Percentiles rank a stretch among this genome's conserved stretches.
Evolutionary conservation across 2,797 vertebrate genomes (phyloP).

Genomic region (Numenius phaeopus): DNA sequence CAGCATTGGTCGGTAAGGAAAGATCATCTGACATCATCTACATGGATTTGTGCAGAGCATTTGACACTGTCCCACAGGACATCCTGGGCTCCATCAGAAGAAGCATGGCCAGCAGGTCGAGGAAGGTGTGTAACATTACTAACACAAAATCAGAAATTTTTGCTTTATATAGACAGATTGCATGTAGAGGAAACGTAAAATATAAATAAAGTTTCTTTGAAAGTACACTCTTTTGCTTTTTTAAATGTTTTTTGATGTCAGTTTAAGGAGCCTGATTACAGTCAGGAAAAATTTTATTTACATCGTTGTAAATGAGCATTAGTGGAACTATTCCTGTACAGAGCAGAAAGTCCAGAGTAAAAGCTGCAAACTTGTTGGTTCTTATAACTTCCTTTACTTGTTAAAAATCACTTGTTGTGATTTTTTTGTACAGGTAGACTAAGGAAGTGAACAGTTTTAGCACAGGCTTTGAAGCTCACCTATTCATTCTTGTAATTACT

Average conservation of each 20-base stretch:
- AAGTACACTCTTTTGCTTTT: not conserved
- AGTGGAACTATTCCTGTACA: not conserved
- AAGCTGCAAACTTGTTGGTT: not conserved
- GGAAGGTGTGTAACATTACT: no score
- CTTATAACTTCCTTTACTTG: not conserved
- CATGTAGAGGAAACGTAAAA: not conserved
- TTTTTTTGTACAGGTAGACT: not conserved
- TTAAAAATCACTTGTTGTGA: not conserved
- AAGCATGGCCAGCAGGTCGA: not conserved
- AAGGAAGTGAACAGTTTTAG: not conserved
- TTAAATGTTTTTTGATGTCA: not conserved
- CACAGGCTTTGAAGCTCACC: not conserved
- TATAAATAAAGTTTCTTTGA: not conserved
- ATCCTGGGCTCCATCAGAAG: not conserved
- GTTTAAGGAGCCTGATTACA: not conserved
- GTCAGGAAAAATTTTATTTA: not conserved
- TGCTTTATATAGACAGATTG: not conserved
- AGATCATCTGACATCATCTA: not conserved
- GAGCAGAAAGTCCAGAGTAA: not conserved
- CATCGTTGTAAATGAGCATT: not conserved
- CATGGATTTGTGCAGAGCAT: not conserved
- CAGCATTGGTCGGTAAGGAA: not conserved
- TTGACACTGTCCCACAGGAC: not conserved
- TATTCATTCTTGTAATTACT: not conserved
- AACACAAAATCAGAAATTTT: not conserved